These are phyloP conservation scores for Stenodera caucasica DNA, from an alignment of 2,888 invertebrate species.

Conservation along the genomic window DNA sequence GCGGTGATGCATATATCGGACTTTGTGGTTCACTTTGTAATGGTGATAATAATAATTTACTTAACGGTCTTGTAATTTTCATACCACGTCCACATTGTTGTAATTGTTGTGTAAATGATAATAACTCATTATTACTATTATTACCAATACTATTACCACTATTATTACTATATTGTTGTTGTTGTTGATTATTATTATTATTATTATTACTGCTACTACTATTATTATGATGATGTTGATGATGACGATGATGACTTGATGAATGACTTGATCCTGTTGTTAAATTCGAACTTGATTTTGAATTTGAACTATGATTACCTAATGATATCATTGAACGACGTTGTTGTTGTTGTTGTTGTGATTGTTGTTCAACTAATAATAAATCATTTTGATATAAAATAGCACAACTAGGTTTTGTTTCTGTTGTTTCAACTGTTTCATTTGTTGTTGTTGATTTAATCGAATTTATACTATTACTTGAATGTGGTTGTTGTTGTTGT, in stretches of 20 bases:
- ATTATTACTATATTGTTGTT: not conserved
- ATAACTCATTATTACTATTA: constrained; percentile 56
- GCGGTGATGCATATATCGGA: constrained; percentile 72
- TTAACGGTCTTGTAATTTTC: constrained; percentile 63
- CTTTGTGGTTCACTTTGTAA: constrained; percentile 69
- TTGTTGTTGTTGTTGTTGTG: constrained; percentile 39
- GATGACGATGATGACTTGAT: constrained; percentile 51
- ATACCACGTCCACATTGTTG: constrained; percentile 78
- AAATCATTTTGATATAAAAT: constrained; percentile 57
- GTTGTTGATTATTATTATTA: not conserved
- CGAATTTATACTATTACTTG: constrained; percentile 52
- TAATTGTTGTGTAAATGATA: constrained; percentile 91
- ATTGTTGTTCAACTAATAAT: constrained; percentile 40
- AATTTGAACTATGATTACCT: constrained; percentile 74
- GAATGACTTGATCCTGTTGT: constrained; percentile 66
- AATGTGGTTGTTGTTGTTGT: constrained; percentile 41
- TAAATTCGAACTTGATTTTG: constrained; percentile 77
- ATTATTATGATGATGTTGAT: not conserved
- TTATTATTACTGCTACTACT: not conserved
- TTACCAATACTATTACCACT: too few relatives aligned
- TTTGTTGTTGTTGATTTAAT: constrained; percentile 59
- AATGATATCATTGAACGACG: constrained; percentile 61
- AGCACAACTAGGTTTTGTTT: constrained; percentile 65
- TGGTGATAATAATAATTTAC: constrained; percentile 63
- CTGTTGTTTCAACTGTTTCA: constrained; percentile 46